These are phyloP conservation scores for Dromiciops gliroides DNA, from an alignment of 2,113 vertebrate species.

Conservation along the genomic window DNA sequence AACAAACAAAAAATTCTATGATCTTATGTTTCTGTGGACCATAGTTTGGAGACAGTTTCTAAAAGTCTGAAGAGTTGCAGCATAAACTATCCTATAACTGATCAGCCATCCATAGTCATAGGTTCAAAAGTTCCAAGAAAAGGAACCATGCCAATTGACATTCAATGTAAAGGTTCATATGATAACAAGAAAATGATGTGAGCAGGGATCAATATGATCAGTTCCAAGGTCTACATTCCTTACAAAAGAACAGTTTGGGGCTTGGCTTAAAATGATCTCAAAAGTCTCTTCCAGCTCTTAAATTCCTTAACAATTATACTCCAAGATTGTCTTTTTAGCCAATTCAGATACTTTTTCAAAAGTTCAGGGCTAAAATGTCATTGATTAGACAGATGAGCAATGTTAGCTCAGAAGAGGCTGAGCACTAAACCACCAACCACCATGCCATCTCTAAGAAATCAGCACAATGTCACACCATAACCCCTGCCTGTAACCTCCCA, in stretches of 20 bases:
- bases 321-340: not conserved
- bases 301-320: not conserved
- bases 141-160: not conserved
- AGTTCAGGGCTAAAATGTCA: not conserved
- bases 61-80: not conserved
- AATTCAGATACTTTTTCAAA: not conserved
- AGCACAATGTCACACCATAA: not conserved
- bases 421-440: not conserved
- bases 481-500: not conserved
- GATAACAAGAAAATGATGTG: not conserved
- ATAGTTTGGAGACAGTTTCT: no score
- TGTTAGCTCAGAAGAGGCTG: not conserved
- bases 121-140: not conserved
- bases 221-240: not conserved
- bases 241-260: not conserved
- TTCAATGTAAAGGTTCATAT: not conserved
- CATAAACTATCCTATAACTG: not conserved
- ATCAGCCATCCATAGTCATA: not conserved
- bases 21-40: no score
- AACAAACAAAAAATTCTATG: no score
- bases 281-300: not conserved
- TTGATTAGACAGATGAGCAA: not conserved
- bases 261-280: not conserved
- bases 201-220: not conserved
- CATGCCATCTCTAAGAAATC: constrained; percentile 33